phyloP scores from a whole-genome alignment of 2,797 vertebrate species.

The Spheniscus humboldti region DNA sequence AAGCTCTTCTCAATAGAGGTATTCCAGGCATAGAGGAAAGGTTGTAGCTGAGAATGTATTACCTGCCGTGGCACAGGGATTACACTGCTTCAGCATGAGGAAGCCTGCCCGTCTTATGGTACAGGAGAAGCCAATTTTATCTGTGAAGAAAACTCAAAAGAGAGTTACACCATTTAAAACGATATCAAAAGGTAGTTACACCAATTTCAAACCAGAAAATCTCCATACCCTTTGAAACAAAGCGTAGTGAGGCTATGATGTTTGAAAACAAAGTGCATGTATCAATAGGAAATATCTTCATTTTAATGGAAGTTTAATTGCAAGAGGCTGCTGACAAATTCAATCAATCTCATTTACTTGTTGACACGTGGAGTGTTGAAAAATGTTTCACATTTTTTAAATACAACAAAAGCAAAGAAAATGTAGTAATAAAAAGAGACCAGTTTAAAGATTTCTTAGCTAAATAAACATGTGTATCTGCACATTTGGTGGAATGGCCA shows the following conservation, averaged over 20 bases:
- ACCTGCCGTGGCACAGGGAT: background rate
- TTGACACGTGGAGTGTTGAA: background rate
- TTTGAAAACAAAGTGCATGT: background rate
- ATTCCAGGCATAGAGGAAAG: background rate
- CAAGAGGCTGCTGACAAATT: background rate
- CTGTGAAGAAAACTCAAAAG: background rate
- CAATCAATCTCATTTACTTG: background rate
- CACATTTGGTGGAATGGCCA: background rate
- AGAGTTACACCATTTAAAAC: background rate
- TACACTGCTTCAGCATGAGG: background rate
- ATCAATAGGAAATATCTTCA: background rate
- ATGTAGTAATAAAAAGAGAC: background rate
- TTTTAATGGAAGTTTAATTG: background rate
- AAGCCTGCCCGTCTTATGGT: accelerated
- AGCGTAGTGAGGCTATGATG: background rate
- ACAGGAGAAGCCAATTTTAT: background rate
- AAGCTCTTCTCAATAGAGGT: background rate
- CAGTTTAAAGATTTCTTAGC: background rate
- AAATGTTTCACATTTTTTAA: background rate
- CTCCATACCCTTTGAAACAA: background rate
- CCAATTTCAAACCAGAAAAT: background rate
- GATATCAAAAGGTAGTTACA: background rate
- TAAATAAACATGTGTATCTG: background rate
- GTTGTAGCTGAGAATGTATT: background rate
- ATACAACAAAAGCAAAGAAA: background rate